Base-by-base conservation (phyloP, 2,113 vertebrate species). In the Myotis yumanensis region DNA sequence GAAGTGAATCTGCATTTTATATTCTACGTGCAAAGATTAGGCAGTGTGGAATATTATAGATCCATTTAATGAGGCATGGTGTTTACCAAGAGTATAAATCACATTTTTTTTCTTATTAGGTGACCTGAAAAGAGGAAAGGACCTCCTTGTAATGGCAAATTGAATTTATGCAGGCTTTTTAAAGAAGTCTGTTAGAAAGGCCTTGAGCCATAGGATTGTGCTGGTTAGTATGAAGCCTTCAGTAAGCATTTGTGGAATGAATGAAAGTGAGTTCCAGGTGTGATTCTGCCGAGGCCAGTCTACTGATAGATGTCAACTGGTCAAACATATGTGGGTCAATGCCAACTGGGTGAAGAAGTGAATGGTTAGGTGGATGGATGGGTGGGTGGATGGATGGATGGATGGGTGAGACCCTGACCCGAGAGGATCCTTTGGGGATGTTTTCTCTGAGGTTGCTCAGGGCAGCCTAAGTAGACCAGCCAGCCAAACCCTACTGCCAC, bases 251-350 rank as follows among this genome's bases (percentile, higher is more conserved):
- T 73, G 20, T 43, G 52, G 22, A 85, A 51, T n/a, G 82, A 35
- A 15, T 37, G 54, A 40, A n/a, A 28, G 40, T 43, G 62, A 69
- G 40, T 6, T 20, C 43, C 57, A 93, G 66, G 68, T 3, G 1
- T 5, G n/a, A 14, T 32, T 40, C 64, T 64, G 17, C 46, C 30
- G 11, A 66, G 73, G 30, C 14, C 23, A 35, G 2, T 28, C 17
- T 20, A 5, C 5, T 35, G 62, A 37, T 54, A 23, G 69, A 32
- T 3, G 15, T 40, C 8, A 40, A n/a, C 30, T 82, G 48, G 48
- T 46, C 22, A 11, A 1, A 72, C 1, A 0, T 30, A 11, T 1
- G 15, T 5, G 4, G 48, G 11, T 66, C 48, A 0, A 3, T 62
- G 57, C 18, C 17, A 62, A 25, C 40, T 64, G 37, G 7, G n/a